phyloP scores from a whole-genome alignment of 2,888 invertebrate species.

The Chouioia cunea region DNA sequence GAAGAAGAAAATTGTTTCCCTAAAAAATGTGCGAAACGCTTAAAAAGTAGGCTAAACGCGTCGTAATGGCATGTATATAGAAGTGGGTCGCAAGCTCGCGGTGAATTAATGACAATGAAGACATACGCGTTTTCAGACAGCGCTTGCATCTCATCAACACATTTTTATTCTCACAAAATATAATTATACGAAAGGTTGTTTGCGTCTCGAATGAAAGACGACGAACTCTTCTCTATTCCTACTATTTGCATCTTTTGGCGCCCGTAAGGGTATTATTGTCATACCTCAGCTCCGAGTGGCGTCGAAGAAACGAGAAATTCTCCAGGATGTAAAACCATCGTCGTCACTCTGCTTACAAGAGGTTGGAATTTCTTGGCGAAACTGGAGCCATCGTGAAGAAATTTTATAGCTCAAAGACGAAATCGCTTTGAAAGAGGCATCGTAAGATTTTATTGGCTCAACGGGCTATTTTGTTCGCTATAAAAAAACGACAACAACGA shows the following conservation, averaged over 20 bases:
- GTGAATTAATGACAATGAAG: too few species aligned
- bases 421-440: conserved; percentile 36
- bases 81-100: background rate
- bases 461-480: conserved; percentile 21
- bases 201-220: too few species aligned
- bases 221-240: too few species aligned
- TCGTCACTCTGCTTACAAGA: background rate
- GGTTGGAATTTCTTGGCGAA: conserved; percentile 16
- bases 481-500: conserved; percentile 15
- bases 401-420: conserved; percentile 28
- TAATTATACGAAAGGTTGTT: too few species aligned
- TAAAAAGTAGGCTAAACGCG: conserved; percentile 11
- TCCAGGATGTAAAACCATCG: conserved; percentile 6
- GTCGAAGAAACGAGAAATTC: too few species aligned
- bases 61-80: background rate
- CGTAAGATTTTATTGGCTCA: conserved; percentile 31
- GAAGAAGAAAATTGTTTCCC: conserved; percentile 12
- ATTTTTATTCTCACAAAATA: too few species aligned
- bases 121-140: too few species aligned
- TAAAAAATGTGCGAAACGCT: too few species aligned
- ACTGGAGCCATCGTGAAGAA: conserved; percentile 3
- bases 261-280: too few species aligned
- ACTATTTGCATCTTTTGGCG: too few species aligned
- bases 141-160: too few species aligned
- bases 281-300: too few species aligned